Evolutionary conservation across 1,140 invertebrate genomes (phyloP).

Genomic region (Anoplophora glabripennis): DNA sequence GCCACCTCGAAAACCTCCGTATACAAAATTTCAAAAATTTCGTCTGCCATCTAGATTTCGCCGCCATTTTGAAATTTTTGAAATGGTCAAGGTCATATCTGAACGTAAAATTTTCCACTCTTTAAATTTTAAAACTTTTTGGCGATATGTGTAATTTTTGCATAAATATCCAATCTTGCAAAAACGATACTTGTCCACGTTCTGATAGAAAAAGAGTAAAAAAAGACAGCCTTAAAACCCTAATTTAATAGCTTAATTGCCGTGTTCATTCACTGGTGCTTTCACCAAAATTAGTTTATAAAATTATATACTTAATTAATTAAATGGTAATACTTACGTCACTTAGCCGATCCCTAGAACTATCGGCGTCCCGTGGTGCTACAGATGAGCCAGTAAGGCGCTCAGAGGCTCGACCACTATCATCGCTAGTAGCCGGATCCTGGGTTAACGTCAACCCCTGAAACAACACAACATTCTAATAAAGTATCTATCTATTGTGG

Average conservation of each 20-base stretch:
- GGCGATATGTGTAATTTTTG: too few relatives aligned
- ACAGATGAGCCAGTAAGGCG: slow-evolving; percentile 70
- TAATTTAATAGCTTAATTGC: neutral
- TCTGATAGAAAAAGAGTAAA: neutral
- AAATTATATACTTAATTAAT: neutral
- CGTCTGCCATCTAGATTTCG: too few relatives aligned
- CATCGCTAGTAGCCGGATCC: slow-evolving; percentile 74
- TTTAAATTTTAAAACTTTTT: too few relatives aligned
- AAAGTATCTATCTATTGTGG: neutral
- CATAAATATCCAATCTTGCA: too few relatives aligned
- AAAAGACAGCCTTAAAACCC: neutral
- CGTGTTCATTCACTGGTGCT: neutral
- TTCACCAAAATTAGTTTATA: neutral
- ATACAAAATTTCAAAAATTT: too few relatives aligned
- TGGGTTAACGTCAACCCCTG: slow-evolving; percentile 65
- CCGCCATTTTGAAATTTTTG: too few relatives aligned
- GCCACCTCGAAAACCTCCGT: too few relatives aligned
- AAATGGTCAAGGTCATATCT: too few relatives aligned
- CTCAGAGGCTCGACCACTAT: slow-evolving; percentile 73
- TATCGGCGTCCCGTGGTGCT: slow-evolving; percentile 69
- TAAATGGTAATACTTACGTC: slow-evolving; percentile 60
- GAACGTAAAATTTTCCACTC: too few relatives aligned
- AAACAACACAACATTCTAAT: slow-evolving; percentile 30
- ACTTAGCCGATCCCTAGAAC: slow-evolving; percentile 74
- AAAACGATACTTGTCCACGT: too few relatives aligned